These are phyloP conservation scores for Siphamia tubifer DNA, from an alignment of 2,113 vertebrate genomes.

Conservation along the genomic window DNA sequence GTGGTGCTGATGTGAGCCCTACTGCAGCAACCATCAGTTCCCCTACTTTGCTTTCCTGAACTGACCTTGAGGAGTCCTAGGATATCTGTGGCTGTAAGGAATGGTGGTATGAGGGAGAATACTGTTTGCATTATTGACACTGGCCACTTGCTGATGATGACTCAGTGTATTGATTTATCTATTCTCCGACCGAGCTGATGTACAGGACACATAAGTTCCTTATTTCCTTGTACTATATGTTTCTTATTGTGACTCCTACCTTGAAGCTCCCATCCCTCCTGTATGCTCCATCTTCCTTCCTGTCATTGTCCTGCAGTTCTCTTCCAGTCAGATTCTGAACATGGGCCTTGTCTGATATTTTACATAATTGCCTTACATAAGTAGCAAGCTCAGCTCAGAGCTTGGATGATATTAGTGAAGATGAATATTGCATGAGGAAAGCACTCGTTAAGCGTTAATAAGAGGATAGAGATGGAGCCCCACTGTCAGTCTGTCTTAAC, in stretches of 20 bases:
- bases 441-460: constrained; percentile 84
- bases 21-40: constrained; percentile 4
- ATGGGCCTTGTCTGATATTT: constrained; percentile 78
- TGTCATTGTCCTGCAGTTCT: constrained; percentile 71
- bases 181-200: constrained; percentile 4
- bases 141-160: constrained; percentile 25
- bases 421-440: constrained; percentile 85
- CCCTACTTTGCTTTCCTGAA: constrained; percentile 31
- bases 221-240: not conserved
- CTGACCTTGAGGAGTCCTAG: constrained; percentile 74
- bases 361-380: constrained; percentile 87
- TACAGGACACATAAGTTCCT: not conserved
- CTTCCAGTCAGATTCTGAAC: constrained; percentile 71
- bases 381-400: constrained; percentile 77
- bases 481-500: constrained; percentile 79
- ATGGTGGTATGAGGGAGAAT: constrained; percentile 19
- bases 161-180: constrained; percentile 8
- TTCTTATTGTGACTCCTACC: constrained; percentile 22
- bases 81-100: constrained; percentile 27
- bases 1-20: constrained; percentile 21
- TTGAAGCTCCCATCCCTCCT: constrained; percentile 14
- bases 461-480: constrained; percentile 81
- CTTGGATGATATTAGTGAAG: constrained; percentile 78
- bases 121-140: constrained; percentile 51
- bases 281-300: constrained; percentile 25